A percentile compares a stretch with the other conserved stretches of the same genome.
These are phyloP conservation scores for Noturus placidus DNA, from an alignment of 2,113 vertebrate genomes.

Conservation along the genomic window DNA sequence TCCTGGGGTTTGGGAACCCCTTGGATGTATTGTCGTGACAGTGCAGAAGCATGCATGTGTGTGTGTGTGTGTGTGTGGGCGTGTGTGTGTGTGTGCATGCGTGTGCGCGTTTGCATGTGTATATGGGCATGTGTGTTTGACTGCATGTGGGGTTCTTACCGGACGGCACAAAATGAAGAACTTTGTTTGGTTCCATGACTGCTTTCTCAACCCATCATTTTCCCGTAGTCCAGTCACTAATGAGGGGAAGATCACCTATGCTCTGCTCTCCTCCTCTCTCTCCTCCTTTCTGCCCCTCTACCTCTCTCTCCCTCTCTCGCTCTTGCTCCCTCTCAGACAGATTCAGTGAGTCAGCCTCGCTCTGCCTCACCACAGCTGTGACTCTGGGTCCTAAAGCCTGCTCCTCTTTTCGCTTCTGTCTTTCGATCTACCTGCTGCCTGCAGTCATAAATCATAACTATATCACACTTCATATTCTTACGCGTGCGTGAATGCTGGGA, in stretches of 20 bases:
- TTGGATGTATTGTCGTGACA: conserved; percentile 49
- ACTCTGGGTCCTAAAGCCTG: conserved; percentile 75
- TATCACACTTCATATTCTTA: neutral
- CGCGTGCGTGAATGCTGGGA: neutral
- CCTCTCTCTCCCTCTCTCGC: conserved; percentile 59
- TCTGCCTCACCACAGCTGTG: conserved; percentile 60
- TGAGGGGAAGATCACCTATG: conserved; percentile 76
- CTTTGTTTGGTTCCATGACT: conserved; percentile 79
- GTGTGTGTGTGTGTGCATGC: conserved; percentile 10
- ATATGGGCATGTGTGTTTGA: conserved; percentile 19
- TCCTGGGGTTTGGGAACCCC: conserved; percentile 65
- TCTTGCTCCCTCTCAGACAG: conserved; percentile 68
- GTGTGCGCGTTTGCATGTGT: conserved; percentile 13
- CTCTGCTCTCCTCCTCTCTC: conserved; percentile 66
- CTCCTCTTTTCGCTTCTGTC: neutral
- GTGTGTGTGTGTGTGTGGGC: conserved; percentile 23
- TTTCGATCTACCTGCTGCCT: conserved; percentile 29
- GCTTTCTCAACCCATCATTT: conserved; percentile 79
- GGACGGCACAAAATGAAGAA: conserved; percentile 80
- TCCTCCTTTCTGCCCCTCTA: conserved; percentile 53
- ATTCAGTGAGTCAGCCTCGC: conserved; percentile 79
- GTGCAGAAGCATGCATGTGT: conserved; percentile 37
- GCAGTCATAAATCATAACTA: conserved; percentile 42
- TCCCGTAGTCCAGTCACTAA: conserved; percentile 73
- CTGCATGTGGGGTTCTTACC: conserved; percentile 72